These are phyloP conservation scores for Sarcophaga peregrina DNA, from an alignment of 1,140 invertebrate genomes.

Conservation along the genomic window DNA sequence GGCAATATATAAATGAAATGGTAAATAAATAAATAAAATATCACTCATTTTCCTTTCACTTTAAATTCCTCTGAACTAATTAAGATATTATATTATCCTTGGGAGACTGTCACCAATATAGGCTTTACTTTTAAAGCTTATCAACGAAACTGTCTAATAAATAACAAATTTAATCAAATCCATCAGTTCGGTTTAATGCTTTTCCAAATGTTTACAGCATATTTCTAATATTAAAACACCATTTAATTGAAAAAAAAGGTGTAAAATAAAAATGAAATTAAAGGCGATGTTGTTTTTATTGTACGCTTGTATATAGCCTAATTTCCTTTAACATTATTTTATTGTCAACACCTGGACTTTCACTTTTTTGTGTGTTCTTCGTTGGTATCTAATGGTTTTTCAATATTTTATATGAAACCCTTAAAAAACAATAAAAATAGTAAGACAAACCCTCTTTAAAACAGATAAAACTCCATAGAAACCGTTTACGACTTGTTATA, in stretches of 20 bases:
- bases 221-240: not conserved
- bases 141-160: not conserved
- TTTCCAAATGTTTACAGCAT: too few relatives aligned
- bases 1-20: too few relatives aligned
- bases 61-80: not conserved
- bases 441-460: conserved; percentile 20
- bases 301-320: not conserved
- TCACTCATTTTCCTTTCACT: not conserved
- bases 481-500: conserved; percentile 16
- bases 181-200: conserved; percentile 18
- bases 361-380: not conserved
- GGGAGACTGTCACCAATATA: too few relatives aligned
- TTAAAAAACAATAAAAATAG: conserved; percentile 10
- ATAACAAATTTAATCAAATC: conserved; percentile 33
- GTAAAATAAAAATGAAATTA: conserved; percentile 36
- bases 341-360: conserved; percentile 25
- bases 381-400: not conserved
- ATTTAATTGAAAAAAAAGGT: conserved; percentile 17
- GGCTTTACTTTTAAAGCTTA: not conserved
- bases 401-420: conserved; percentile 3
- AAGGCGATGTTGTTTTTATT: not conserved
- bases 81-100: not conserved
- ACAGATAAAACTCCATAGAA: conserved; percentile 16
- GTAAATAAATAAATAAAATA: too few relatives aligned
- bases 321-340: not conserved